Evolutionary conservation across 2,888 invertebrate genomes (phyloP).

Genomic region (Chloromyia formosa): DNA sequence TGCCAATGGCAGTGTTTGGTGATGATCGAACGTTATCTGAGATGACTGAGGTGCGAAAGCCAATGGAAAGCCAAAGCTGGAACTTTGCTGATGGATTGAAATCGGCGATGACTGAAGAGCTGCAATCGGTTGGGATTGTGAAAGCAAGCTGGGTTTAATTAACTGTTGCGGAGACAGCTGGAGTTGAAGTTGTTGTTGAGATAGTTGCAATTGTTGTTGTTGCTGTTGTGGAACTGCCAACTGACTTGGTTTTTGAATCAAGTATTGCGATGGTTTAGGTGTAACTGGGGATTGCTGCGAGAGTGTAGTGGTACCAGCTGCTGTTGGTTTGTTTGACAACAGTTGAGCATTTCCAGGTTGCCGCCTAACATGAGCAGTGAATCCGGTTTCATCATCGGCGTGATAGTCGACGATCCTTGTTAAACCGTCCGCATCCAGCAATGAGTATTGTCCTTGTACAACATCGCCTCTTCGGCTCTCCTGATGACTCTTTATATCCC

Average conservation of each 20-base stretch:
- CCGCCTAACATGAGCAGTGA: constrained; percentile 61
- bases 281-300: not conserved
- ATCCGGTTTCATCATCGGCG: constrained; percentile 61
- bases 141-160: constrained; percentile 47
- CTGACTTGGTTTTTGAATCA: not conserved
- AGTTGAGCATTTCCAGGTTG: constrained; percentile 52
- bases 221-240: not conserved
- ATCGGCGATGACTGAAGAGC: constrained; percentile 13
- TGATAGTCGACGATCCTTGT: constrained; percentile 62
- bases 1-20: constrained; percentile 11
- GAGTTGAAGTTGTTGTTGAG: not conserved
- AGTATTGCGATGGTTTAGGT: not conserved
- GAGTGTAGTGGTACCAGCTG: not conserved
- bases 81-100: constrained; percentile 19
- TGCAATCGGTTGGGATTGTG: constrained; percentile 42
- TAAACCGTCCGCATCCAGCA: constrained; percentile 62
- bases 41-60: constrained; percentile 22
- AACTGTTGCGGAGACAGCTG: not conserved
- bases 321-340: not conserved
- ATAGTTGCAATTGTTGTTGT: not conserved
- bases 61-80: constrained; percentile 25
- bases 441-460: constrained; percentile 61
- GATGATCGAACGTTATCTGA: not conserved
- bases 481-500: constrained; percentile 63
- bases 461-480: constrained; percentile 62